phyloP scores from a whole-genome alignment of 2,888 invertebrate species.

The Microdon myrmicae region DNA sequence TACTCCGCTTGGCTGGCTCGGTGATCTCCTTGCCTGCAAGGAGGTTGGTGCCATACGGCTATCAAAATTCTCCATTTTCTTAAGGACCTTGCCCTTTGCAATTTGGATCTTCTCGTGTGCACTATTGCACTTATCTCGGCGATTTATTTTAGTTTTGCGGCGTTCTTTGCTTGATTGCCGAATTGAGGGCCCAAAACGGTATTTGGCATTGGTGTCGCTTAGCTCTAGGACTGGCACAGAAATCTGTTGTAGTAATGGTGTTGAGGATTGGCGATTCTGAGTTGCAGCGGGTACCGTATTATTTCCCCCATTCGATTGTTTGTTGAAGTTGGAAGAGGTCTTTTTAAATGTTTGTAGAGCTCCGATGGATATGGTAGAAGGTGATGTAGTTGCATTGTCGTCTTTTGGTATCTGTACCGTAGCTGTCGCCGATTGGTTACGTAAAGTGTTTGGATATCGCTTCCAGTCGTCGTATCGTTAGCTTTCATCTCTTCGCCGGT shows the following conservation, averaged over 20 bases:
- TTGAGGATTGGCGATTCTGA: constrained; percentile 14
- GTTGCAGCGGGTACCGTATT: constrained; percentile 16
- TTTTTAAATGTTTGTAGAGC: constrained; percentile 78
- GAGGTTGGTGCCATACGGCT: constrained; percentile 58
- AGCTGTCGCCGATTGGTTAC: constrained; percentile 21
- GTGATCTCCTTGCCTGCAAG: constrained; percentile 68
- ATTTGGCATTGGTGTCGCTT: constrained; percentile 55
- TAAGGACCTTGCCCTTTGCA: constrained; percentile 62
- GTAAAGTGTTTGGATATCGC: too few species aligned
- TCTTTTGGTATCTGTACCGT: constrained; percentile 26
- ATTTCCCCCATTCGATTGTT: constrained; percentile 54
- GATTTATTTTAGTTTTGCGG: constrained; percentile 75
- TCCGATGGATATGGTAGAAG: constrained; percentile 67
- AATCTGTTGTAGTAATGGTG: constrained; percentile 34
- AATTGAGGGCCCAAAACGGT: constrained; percentile 76
- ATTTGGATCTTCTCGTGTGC: constrained; percentile 81
- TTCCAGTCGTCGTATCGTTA: too few species aligned
- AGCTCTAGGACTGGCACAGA: constrained; percentile 48
- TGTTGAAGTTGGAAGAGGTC: constrained; percentile 71
- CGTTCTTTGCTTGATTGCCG: constrained; percentile 79
- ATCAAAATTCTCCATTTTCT: constrained; percentile 57
- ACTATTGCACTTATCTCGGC: constrained; percentile 78
- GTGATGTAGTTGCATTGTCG: constrained; percentile 36
- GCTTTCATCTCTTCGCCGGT: too few species aligned
- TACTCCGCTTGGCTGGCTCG: constrained; percentile 73